Evolutionary conservation across 2,797 vertebrate species (phyloP), one percentile per base, ranked within the genome.

Genomic region (Falco berigora): DNA sequence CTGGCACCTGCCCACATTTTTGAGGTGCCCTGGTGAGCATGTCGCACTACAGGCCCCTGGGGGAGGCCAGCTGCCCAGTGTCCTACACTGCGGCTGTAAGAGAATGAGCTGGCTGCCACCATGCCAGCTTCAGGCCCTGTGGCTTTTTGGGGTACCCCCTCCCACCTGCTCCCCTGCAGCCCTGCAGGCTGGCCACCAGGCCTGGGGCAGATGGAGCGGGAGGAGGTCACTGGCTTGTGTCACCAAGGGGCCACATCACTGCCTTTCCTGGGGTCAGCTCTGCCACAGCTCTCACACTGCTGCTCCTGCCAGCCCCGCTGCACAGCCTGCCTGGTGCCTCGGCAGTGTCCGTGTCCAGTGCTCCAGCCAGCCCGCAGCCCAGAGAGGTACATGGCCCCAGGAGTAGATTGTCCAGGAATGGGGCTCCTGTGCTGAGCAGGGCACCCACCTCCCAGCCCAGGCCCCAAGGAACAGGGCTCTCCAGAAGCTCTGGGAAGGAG

Each of bases 1-100:
- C 46, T n/a, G 53, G 67, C 68, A 63, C 44, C 44, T 21, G 11
- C 24, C 23, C 28, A 3, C 4, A 1, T 30, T 56, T 32, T 40
- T 64, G 61, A 55, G 44, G 55, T 61, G 68, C 69, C 25, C 61
- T 25, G 40, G 40, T 22, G 27, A 44, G 25, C 55, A 12, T 1
- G 4, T 11, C 2, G 3, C 40, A 12, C 1, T 0, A 20, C 59
- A 46, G 63, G 28, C 71, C 8, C 14, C 40, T 9, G n/a, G 42
- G 40, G 38, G 59, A 52, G 23, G 30, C 40, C 18, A 14, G 74
- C 32, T n/a, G 50, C 72, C 44, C 24, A 1, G 6, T 4, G 21
- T 52, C 52, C 42, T 53, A 30, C 52, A 42, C 34, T 32, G 52
- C 8, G 68, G 50, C 76, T 56, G 18, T 18, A 8, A 14, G 53